A percentile compares a stretch with the other conserved stretches of the same genome.
phyloP scores from a whole-genome alignment of 2,797 vertebrate genomes.

The Tinamus major region DNA sequence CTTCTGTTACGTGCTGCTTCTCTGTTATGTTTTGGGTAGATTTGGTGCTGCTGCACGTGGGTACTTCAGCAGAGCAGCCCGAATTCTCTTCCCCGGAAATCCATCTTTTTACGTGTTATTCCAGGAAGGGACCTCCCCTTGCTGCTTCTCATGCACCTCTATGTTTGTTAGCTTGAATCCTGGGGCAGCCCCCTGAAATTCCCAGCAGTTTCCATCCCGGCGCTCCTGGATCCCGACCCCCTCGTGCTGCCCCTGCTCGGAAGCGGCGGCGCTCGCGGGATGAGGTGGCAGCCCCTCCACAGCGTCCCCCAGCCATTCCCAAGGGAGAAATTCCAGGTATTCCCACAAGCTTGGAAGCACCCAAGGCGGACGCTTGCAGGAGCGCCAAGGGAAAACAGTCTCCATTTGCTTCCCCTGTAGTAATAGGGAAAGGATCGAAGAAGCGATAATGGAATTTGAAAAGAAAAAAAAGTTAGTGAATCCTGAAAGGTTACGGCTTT shows the following conservation, averaged over 20 bases:
- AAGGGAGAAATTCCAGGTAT: neutral
- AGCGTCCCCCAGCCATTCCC: neutral
- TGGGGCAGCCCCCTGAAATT: fast-evolving
- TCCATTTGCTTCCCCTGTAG: neutral
- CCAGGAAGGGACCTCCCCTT: neutral
- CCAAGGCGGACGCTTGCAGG: too few relatives aligned
- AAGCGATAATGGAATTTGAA: neutral
- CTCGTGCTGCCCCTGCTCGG: fast-evolving
- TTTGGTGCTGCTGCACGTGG: too few relatives aligned
- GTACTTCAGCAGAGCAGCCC: neutral
- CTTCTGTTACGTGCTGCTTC: neutral
- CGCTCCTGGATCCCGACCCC: neutral
- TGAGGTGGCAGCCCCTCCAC: constrained; percentile 35
- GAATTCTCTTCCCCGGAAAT: neutral
- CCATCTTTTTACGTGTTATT: neutral
- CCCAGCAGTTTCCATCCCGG: neutral
- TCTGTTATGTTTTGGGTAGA: fast-evolving
- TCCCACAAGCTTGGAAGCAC: too few relatives aligned
- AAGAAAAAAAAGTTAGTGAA: neutral
- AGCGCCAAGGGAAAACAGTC: neutral
- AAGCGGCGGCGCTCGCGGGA: neutral
- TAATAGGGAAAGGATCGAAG: neutral
- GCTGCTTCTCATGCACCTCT: neutral
- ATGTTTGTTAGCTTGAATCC: neutral
- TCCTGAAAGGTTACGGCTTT: neutral